Evolutionary conservation across 2,113 vertebrate genomes (phyloP).

Genomic region (Ibidorhyncha struthersii): DNA sequence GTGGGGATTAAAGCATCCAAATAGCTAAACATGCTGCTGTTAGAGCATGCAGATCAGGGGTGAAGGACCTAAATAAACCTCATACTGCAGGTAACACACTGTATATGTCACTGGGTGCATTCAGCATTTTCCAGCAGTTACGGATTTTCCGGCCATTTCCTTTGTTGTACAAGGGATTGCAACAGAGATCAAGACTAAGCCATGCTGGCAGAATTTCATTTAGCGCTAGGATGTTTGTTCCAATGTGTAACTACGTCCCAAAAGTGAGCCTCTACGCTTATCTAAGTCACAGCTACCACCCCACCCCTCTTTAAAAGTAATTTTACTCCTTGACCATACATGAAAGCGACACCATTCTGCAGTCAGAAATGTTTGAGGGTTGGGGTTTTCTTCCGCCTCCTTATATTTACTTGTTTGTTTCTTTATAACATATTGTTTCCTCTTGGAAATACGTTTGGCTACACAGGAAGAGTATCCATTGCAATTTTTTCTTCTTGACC

Average conservation of each 20-base stretch:
- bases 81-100: neutral
- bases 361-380: neutral
- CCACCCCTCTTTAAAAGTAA: neutral
- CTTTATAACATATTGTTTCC: neutral
- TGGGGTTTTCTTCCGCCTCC: neutral
- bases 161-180: neutral
- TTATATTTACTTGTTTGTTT: constrained; percentile 10
- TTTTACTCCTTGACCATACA: neutral
- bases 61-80: neutral
- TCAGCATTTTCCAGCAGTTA: neutral
- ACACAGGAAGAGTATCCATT: neutral
- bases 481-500: constrained; percentile 27
- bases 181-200: neutral
- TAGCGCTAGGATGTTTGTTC: neutral
- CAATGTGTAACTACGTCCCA: neutral
- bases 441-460: neutral
- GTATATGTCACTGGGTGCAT: neutral
- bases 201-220: neutral
- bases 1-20: neutral
- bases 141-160: neutral
- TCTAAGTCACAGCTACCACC: neutral
- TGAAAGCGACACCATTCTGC: neutral
- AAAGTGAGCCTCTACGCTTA: neutral
- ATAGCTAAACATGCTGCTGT: neutral
- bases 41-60: neutral